Evolutionary conservation across 2,888 invertebrate genomes (phyloP), one percentile per base, ranked within the genome.

Genomic region (Cerastis leucographa): DNA sequence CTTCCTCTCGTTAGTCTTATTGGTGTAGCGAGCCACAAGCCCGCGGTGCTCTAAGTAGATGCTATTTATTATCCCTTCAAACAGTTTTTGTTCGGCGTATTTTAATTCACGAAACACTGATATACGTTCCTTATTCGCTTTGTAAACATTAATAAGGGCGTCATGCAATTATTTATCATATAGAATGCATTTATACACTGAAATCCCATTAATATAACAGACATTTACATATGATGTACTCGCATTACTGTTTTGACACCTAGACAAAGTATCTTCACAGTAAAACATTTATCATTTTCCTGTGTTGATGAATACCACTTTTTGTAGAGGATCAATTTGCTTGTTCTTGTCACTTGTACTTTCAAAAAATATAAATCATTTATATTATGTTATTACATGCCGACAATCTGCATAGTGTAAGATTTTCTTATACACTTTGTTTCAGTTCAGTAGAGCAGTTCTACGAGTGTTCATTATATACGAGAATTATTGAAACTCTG

Each of bases 11-110:
- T 83, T 83, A 56, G 66, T 83, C 72, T 81, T 78, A 76, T 83
- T 87, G 51, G 44, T 68, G 64, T 25, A 51, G 54, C 65, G 65
- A 81, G 77, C 68, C 69, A 1, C 42, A 54, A 70, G 74, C 67
- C 73, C 17, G 54, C n/a, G 71, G 71, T 59, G 74, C 46, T 66
- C 35, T 61, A 61, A 66, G 35, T 76, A 40, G 46, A 75, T 42
- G 66, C 81, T 65, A 78, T 87, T 84, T 76, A 72, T 76, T 80
- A 78, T 82, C 75, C 66, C 46, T 79, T 74, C 75, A 73, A 12
- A 44, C 35, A 29, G 61, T 64, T 79, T 81, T 74, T 84, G 46
- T 80, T 29, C 12, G 25, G 9, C 14, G 19, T 71, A 80, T 71
- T 74, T 76, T 62, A 73, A 75, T 71, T 69, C 22, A 51, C 46